Evolutionary conservation across 2,797 vertebrate species (phyloP).

Genomic region (Valencia hispanica): DNA sequence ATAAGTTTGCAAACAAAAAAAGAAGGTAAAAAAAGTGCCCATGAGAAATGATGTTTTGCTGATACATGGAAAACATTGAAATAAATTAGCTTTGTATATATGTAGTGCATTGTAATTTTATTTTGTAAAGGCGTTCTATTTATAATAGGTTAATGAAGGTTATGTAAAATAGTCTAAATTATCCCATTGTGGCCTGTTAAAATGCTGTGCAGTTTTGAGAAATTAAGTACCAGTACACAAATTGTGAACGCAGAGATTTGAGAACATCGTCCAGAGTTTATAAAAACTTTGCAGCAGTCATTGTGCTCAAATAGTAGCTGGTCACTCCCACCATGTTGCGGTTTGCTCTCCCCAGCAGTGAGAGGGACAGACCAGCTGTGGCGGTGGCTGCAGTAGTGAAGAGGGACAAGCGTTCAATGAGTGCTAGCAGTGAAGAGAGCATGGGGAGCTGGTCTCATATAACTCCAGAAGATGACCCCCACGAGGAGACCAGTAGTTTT

Average conservation of each 20-base stretch:
- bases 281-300: slow-evolving; percentile 27
- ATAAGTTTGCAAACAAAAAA: slow-evolving; percentile 50
- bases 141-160: slow-evolving; percentile 7
- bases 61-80: slow-evolving; percentile 40
- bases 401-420: slow-evolving; percentile 84
- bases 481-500: slow-evolving; percentile 95
- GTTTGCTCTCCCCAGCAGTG: slow-evolving; percentile 81
- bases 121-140: slow-evolving; percentile 23
- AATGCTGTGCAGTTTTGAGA: slow-evolving; percentile 15
- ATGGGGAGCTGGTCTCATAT: slow-evolving; percentile 97
- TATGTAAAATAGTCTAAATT: neutral
- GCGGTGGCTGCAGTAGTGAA: slow-evolving; percentile 77
- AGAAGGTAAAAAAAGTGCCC: neutral
- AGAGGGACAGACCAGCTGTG: slow-evolving; percentile 76
- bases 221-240: slow-evolving; percentile 5
- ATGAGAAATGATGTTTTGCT: slow-evolving; percentile 33
- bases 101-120: slow-evolving; percentile 13
- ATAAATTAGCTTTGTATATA: slow-evolving; percentile 33
- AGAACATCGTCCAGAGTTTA: slow-evolving; percentile 8
- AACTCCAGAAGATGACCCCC: slow-evolving; percentile 91
- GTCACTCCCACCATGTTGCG: slow-evolving; percentile 66
- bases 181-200: slow-evolving; percentile 1
- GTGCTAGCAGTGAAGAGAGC: slow-evolving; percentile 95
- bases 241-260: slow-evolving; percentile 3
- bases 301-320: slow-evolving; percentile 44